These are phyloP conservation scores for Zhuqinia jingwanae DNA, from an alignment of 2,888 invertebrate genomes.

Conservation along the genomic window DNA sequence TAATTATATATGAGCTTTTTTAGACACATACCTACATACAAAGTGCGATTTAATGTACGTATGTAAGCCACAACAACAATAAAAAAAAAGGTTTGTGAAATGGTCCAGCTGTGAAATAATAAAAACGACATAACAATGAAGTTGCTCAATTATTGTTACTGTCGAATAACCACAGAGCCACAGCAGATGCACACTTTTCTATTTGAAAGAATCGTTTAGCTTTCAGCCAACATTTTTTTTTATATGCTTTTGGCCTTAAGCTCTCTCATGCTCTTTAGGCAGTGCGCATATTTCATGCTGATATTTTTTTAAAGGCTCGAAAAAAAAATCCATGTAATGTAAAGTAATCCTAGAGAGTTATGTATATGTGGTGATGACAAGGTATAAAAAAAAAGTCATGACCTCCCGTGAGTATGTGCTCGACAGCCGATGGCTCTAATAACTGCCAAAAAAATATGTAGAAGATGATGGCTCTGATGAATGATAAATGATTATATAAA, in stretches of 20 bases:
- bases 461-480: background rate
- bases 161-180: constrained; percentile 36
- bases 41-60: background rate
- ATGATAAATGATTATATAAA: constrained; percentile 1
- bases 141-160: constrained; percentile 52
- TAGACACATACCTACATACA: too few species aligned
- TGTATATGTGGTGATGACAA: constrained; percentile 50
- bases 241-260: background rate
- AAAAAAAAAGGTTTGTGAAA: constrained; percentile 23
- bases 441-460: too few species aligned
- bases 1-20: too few species aligned
- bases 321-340: background rate
- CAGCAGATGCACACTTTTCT: constrained; percentile 60
- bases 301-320: background rate
- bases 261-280: too few species aligned
- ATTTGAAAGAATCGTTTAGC: background rate
- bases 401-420: constrained; percentile 17
- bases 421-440: background rate
- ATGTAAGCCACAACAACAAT: constrained; percentile 35
- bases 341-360: background rate
- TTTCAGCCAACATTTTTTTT: constrained; percentile 15
- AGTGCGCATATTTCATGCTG: constrained; percentile 1
- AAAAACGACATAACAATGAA: constrained; percentile 60
- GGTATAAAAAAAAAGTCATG: constrained; percentile 57
- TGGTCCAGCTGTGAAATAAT: constrained; percentile 65